Base-by-base conservation (phyloP, 2,113 vertebrate species). In the Cottus gobio region DNA sequence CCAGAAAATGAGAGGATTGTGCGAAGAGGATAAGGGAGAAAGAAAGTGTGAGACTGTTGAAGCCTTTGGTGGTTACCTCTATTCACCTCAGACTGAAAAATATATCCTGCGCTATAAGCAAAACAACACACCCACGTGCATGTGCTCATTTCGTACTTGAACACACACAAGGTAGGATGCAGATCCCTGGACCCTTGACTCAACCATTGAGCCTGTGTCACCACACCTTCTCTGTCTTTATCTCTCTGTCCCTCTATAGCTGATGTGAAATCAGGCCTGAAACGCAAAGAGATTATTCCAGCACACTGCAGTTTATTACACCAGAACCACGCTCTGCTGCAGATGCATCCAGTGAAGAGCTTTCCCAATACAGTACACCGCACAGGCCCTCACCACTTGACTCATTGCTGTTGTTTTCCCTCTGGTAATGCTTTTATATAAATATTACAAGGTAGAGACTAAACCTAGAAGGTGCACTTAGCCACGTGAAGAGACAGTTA, bases 191-290 rank as follows among this genome's bases (percentile, higher is more conserved):
- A 72, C 76, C 56, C 39, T 37, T 24, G 18, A 71, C 20, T 82
- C 67, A 46, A 57, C 28, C 24, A 63, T 36, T 44, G 71, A 84
- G 61, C 62, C 22, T 1, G 4, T 76, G 85, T 60, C 73, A 77
- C 75, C 67, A 56, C 74, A 24, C 70, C 77, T 52, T 75, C 12
- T 50, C 50, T n/a, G 22, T 75, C 78, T 77, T 54, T 42, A 20
- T 63, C 70, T 83, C 70, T 80, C 28, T 37, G 60, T 82, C 56
- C 11, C 58, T 81, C 44, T 48, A 4, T 63, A 61, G 54, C 72
- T 75, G 57, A 71, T 66, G 82, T 77, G 67, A 84, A 89, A 82
- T 87, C 81, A 81, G 71, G 78, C 84, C 77, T 88, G 80, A 90
- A 82, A 90, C 65, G 70, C 24, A 2, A 31, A 72, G 46, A 52